phyloP scores from a whole-genome alignment of 2,113 vertebrate species.

The Okapia johnstoni region DNA sequence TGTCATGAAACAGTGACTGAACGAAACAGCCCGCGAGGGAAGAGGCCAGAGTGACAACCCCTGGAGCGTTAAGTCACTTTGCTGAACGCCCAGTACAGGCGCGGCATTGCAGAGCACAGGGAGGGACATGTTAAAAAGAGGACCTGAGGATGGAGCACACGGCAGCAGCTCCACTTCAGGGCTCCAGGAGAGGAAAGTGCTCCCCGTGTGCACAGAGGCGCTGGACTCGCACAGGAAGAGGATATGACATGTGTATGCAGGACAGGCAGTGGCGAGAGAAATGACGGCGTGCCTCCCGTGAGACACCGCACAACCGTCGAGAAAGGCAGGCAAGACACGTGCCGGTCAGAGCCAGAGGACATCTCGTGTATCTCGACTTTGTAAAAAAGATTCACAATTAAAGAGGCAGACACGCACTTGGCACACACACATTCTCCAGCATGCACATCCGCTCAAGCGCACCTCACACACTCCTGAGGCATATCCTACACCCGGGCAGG shows the following conservation, averaged over 20 bases:
- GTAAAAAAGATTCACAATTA: neutral
- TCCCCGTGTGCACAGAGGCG: neutral
- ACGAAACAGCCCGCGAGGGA: conserved; percentile 48
- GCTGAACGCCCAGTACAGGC: neutral
- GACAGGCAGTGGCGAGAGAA: neutral
- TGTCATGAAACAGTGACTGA: conserved; percentile 30
- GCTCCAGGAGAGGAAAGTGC: neutral
- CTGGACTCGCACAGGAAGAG: neutral
- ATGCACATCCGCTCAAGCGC: neutral
- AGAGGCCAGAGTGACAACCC: conserved; percentile 36
- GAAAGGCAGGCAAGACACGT: neutral
- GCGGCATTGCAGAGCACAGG: conserved; percentile 5
- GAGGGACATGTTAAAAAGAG: neutral
- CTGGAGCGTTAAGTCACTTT: neutral
- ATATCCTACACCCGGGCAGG: rapidly evolving
- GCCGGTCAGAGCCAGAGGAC: neutral
- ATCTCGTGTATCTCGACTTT: neutral
- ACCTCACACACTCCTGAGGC: neutral
- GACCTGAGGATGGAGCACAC: neutral
- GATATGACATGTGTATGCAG: neutral
- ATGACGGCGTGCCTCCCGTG: neutral
- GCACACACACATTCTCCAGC: neutral
- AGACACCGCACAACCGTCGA: neutral
- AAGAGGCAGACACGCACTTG: neutral
- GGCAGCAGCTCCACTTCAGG: neutral